Evolutionary conservation across 1,140 invertebrate species (phyloP), one percentile per base, ranked within the genome.

Genomic region (Brachionus koreanus): DNA sequence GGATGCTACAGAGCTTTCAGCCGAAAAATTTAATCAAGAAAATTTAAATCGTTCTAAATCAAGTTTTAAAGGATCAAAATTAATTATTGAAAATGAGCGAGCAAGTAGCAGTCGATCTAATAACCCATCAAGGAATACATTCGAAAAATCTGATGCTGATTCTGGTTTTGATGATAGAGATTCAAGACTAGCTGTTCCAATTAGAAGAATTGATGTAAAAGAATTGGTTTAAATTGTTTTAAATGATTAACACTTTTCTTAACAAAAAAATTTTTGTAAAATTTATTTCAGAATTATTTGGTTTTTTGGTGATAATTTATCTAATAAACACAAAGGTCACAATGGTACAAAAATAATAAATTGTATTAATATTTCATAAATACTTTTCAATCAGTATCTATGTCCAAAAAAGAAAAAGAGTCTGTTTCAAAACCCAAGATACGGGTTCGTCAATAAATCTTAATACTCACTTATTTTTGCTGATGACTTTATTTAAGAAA

Each of bases 1-100:
- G 89, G 86, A 90, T 83, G 83, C 86, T 3, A 83, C 83, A 0
- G 85, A 82, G 10, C 61, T 82, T 9, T n/a, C 35, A 9, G 46
- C 76, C 7, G 76, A 79, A 43, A 79, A 61, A 65, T 57, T 19
- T 12, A 74, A 43, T 46, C 19, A 19, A 7, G 42, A 74, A 25
- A 19, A 0, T 46, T 16, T 7, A 7, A 74, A 46, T 25, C 16
- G 33, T 46, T 74, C 69, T 4, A 74, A 69, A 69, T 29, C 19
- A 25, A 74, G 43, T 33, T 25, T 46, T 37, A 77, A 77, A 37
- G 49, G 74, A 25, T 43, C 46, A 16, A 35, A n/a, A 57, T 10
- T 77, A 19, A 57, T 49, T 19, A 57, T 57, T 37, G 46, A 57
- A 77, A 77, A 77, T 57, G 46, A 57, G 3, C 29, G 29, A 57